phyloP scores from a whole-genome alignment of 2,113 vertebrate genomes.

The Carlito syrichta region DNA sequence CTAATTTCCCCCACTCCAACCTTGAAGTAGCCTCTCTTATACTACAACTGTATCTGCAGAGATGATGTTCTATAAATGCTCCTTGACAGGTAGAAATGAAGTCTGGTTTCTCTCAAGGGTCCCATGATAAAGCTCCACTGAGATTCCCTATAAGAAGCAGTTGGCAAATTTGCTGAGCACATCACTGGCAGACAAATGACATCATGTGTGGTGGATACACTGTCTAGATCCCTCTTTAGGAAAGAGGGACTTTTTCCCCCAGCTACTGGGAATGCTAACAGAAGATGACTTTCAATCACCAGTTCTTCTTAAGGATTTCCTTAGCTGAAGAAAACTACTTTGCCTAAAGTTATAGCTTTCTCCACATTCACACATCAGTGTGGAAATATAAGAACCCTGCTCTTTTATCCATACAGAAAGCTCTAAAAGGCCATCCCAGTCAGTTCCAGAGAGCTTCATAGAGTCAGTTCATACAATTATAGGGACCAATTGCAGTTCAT shows the following conservation, averaged over 20 bases:
- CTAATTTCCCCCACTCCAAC: not conserved
- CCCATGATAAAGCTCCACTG: not conserved
- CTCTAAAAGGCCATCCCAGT: not conserved
- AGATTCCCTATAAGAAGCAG: not conserved
- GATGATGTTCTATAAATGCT: not conserved
- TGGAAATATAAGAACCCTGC: not conserved
- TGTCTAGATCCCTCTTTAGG: not conserved
- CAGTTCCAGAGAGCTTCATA: too few species aligned
- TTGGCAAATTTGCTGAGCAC: not conserved
- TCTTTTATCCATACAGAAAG: not conserved
- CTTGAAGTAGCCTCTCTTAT: not conserved
- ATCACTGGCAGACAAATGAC: not conserved
- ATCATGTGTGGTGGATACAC: not conserved
- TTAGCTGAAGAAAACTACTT: not conserved
- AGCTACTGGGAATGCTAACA: not conserved
- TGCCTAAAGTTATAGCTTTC: not conserved
- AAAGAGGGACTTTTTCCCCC: not conserved
- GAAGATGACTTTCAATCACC: not conserved
- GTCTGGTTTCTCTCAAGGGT: not conserved
- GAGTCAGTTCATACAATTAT: not conserved
- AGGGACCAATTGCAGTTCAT: accelerated
- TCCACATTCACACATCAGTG: not conserved
- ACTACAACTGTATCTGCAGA: not conserved
- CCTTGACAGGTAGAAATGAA: not conserved
- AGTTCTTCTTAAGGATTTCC: not conserved